Percentiles rank a stretch among this genome's conserved stretches.
These are phyloP conservation scores for Drepana falcataria DNA, from an alignment of 2,888 invertebrate species.

Conservation along the genomic window DNA sequence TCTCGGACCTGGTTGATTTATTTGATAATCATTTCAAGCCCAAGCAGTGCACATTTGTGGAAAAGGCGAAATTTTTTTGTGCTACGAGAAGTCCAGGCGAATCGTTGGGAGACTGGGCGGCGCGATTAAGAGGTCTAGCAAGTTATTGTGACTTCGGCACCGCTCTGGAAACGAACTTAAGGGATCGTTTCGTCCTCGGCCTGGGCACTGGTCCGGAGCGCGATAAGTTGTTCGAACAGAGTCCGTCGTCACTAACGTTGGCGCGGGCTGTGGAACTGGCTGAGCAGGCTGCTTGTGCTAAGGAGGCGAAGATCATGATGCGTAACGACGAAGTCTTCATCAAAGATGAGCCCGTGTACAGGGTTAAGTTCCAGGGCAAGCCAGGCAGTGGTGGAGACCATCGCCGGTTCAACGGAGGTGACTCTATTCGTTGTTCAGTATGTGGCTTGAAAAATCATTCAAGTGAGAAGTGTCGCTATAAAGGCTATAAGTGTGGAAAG, in stretches of 20 bases:
- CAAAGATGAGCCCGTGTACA: constrained; percentile 14
- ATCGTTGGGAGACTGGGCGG: constrained; percentile 13
- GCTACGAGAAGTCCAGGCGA: constrained; percentile 8
- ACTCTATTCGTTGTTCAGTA: constrained; percentile 6
- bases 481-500: constrained; percentile 14
- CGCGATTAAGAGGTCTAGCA: constrained; percentile 14
- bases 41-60: constrained; percentile 10
- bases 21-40: constrained; percentile 9
- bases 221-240: neutral
- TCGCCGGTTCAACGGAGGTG: neutral
- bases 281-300: neutral
- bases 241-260: constrained; percentile 7
- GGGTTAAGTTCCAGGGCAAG: constrained; percentile 1
- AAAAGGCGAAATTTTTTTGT: constrained; percentile 11
- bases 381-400: neutral
- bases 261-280: constrained; percentile 11
- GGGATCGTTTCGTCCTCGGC: constrained; percentile 19
- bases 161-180: constrained; percentile 11
- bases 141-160: constrained; percentile 14
- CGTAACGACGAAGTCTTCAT: neutral
- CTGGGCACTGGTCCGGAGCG: constrained; percentile 11
- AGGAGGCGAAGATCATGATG: neutral
- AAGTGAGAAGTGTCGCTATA: constrained; percentile 13
- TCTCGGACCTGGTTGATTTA: too few relatives aligned
- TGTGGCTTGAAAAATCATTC: constrained; percentile 14